phyloP scores from a whole-genome alignment of 2,797 vertebrate genomes.

The Tapirus indicus region DNA sequence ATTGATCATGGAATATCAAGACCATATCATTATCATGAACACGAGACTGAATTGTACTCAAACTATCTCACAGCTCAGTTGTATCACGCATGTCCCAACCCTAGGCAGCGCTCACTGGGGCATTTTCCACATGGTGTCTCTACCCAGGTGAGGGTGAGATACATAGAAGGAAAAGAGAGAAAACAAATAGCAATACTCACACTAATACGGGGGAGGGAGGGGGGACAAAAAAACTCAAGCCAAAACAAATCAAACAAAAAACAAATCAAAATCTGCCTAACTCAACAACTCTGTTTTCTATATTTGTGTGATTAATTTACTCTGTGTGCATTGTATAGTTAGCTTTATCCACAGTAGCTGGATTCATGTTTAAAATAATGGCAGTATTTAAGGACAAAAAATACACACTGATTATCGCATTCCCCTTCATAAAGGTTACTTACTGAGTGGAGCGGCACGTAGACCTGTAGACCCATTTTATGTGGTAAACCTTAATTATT shows the following conservation, averaged over 20 bases:
- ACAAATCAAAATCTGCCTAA: constrained; percentile 72
- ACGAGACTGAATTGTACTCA: not conserved
- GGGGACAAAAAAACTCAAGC: not conserved
- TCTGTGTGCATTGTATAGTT: constrained; percentile 65
- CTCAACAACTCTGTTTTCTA: constrained; percentile 64
- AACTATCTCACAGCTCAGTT: not conserved
- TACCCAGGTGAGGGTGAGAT: not conserved
- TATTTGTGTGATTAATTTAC: constrained; percentile 81
- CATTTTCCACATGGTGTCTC: not conserved
- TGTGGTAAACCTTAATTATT: constrained; percentile 85
- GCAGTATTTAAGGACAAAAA: constrained; percentile 81
- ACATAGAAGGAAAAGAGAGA: not conserved
- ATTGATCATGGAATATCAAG: not conserved
- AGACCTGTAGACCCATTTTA: constrained; percentile 82
- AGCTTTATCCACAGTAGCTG: constrained; percentile 79
- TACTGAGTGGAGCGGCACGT: constrained; percentile 53
- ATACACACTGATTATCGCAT: constrained; percentile 75
- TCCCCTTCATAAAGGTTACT: constrained; percentile 84
- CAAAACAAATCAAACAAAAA: constrained; percentile 38
- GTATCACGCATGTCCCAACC: not conserved
- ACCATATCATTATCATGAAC: not conserved
- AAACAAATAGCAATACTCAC: not conserved
- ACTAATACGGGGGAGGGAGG: not conserved
- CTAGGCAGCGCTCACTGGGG: not conserved
- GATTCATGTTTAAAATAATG: constrained; percentile 84